A percentile compares a stretch with the other conserved stretches of the same genome.
Evolutionary conservation across 2,797 vertebrate species (phyloP).

Genomic region (Champsocephalus gunnari): DNA sequence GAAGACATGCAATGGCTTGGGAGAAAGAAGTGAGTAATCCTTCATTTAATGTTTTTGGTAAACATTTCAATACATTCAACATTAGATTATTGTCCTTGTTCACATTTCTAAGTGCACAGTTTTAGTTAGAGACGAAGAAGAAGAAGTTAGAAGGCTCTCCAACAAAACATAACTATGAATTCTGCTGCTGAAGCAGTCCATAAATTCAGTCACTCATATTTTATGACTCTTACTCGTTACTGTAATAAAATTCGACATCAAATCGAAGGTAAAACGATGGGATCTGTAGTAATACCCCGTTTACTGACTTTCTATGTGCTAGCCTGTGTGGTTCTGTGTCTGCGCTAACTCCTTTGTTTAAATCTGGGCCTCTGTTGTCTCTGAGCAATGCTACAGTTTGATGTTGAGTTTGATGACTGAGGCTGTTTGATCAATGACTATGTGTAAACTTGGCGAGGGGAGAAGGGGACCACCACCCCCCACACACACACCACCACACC

Average conservation of each 20-base stretch:
- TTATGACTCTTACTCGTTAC: slow-evolving; percentile 20
- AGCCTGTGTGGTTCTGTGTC: neutral
- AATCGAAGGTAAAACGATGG: slow-evolving; percentile 13
- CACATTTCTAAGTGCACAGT: slow-evolving; percentile 15
- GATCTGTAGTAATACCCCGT: slow-evolving; percentile 1
- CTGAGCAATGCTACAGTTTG: slow-evolving; percentile 49
- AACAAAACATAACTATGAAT: slow-evolving; percentile 33
- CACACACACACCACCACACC: slow-evolving; percentile 17
- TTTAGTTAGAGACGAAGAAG: slow-evolving; percentile 1
- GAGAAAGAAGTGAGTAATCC: slow-evolving; percentile 20
- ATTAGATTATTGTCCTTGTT: neutral
- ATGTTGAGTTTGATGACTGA: slow-evolving; percentile 70
- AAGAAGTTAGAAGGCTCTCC: neutral
- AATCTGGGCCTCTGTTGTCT: slow-evolving; percentile 51
- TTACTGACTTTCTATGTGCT: neutral
- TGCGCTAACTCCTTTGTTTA: slow-evolving; percentile 21
- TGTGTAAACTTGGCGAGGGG: slow-evolving; percentile 62
- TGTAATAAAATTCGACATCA: slow-evolving; percentile 29
- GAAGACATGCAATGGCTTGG: slow-evolving; percentile 6
- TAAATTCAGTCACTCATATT: slow-evolving; percentile 41
- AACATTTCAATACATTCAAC: neutral
- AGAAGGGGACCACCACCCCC: too few relatives aligned
- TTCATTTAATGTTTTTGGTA: neutral
- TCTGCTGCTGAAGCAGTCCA: slow-evolving; percentile 34
- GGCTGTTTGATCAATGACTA: slow-evolving; percentile 71